Base-by-base conservation (phyloP, 2,797 vertebrate genomes). In the Typhlichthys eigenmanni region DNA sequence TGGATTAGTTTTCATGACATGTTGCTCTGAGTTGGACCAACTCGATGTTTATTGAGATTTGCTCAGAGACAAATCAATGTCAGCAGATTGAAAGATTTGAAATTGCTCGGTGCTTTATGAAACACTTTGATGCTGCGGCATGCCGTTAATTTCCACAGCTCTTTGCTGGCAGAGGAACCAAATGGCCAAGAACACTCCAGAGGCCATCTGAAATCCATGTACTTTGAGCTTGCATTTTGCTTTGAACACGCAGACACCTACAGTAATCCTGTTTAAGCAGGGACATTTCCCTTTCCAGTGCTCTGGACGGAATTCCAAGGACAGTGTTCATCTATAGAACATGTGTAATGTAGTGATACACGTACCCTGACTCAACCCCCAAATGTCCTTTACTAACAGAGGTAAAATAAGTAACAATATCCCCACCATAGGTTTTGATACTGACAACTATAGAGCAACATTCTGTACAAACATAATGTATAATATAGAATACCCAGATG, bases 61-160 rank as follows among this genome's bases (percentile, higher is more conserved):
- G 14, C 6, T 73, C 68, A 8, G 47, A 71, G 53, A 64, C 2
- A 34, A 73, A 74, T 80, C 14, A 9, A 32, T 58, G 47, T 69
- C 60, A 14, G 17, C 66, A 49, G 38, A 54, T 43, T 54, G 14
- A 57, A 53, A 53, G 62, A 72, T 70, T 54, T 59, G 16, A 60
- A 61, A 47, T 29, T 13, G 0, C 13, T 56, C 10, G n/a, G 69
- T 43, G 38, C 47, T 53, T 52, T 38, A 55, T 34, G 53, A 72
- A 51, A 48, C 59, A n/a, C 60, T 51, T 2, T 12, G 43, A 66
- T 55, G 55, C 55, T 57, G 47, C 51, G 52, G 56, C 67, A 65
- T 56, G 58, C 62, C 8, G 45, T 19, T 46, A 52, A 72, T 72
- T 60, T 60, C 50, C 70, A 59, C 64, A 59, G 74, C 72, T 74